phyloP scores from a whole-genome alignment of 2,113 vertebrate genomes.

The Poicephalus meyeri region DNA sequence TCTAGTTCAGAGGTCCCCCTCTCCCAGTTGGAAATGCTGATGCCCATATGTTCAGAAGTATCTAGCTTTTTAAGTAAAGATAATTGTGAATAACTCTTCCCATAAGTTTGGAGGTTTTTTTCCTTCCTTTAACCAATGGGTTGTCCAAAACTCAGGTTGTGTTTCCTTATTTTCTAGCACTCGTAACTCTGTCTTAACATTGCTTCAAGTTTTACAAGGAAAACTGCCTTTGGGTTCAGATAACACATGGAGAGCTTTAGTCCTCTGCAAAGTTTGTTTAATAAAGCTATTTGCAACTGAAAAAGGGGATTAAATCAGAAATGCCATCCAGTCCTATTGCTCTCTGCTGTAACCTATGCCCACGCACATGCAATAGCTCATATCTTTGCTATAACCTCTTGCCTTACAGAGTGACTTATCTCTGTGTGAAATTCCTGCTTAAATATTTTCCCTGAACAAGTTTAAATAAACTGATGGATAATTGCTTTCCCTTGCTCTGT shows the following conservation, averaged over 20 bases:
- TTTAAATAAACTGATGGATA: conserved; percentile 60
- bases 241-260: not conserved
- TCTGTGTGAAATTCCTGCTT: conserved; percentile 32
- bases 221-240: conserved; percentile 7
- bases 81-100: not conserved
- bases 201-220: conserved; percentile 21
- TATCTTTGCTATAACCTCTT: not conserved
- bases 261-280: not conserved
- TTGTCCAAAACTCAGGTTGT: not conserved
- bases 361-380: not conserved
- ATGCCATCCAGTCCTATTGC: not conserved
- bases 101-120: not conserved
- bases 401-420: conserved; percentile 22
- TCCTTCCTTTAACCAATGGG: not conserved
- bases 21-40: not conserved
- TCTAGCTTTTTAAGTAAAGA: not conserved
- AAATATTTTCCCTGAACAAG: conserved; percentile 55
- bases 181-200: accelerated
- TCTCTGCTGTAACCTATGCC: not conserved
- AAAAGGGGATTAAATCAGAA: not conserved
- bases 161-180: not conserved
- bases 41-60: conserved; percentile 7
- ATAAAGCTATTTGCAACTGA: conserved; percentile 3
- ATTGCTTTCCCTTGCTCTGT: not conserved
- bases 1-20: not conserved